These are phyloP conservation scores for Nomada ferruginata DNA, from an alignment of 2,888 invertebrate species.

Conservation along the genomic window DNA sequence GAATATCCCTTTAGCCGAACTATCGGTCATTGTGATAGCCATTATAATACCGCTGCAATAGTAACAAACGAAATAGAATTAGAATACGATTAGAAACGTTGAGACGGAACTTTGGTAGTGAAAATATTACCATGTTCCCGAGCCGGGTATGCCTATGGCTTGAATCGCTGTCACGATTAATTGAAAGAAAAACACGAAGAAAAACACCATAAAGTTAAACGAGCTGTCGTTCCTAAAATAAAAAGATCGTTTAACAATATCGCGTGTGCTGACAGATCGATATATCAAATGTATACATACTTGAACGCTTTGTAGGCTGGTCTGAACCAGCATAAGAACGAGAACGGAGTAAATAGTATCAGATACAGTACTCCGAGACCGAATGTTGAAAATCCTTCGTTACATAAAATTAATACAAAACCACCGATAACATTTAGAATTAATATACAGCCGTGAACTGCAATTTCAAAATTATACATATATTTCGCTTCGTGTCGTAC, in stretches of 20 bases:
- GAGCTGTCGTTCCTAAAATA: conserved; percentile 95
- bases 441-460: conserved; percentile 95
- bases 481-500: background rate
- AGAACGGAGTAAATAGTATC: conserved; percentile 96
- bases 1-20: conserved; percentile 86
- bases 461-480: conserved; percentile 80
- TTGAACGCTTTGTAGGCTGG: conserved; percentile 99
- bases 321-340: conserved; percentile 99
- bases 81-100: background rate
- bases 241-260: conserved; percentile 46
- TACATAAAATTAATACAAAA: conserved; percentile 89
- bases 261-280: background rate
- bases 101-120: conserved; percentile 68
- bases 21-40: conserved; percentile 88
- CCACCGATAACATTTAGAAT: conserved; percentile 94
- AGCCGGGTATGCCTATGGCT: conserved; percentile 92
- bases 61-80: conserved; percentile 43
- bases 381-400: conserved; percentile 89
- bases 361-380: conserved; percentile 95
- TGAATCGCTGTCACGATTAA: conserved; percentile 94
- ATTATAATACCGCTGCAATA: conserved; percentile 90
- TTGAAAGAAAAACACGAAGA: conserved; percentile 99
- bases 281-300: conserved; percentile 80
- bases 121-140: conserved; percentile 92
- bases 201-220: conserved; percentile 99